These are phyloP conservation scores for Xestia ashworthii DNA, from an alignment of 2,888 invertebrate genomes.

Conservation along the genomic window DNA sequence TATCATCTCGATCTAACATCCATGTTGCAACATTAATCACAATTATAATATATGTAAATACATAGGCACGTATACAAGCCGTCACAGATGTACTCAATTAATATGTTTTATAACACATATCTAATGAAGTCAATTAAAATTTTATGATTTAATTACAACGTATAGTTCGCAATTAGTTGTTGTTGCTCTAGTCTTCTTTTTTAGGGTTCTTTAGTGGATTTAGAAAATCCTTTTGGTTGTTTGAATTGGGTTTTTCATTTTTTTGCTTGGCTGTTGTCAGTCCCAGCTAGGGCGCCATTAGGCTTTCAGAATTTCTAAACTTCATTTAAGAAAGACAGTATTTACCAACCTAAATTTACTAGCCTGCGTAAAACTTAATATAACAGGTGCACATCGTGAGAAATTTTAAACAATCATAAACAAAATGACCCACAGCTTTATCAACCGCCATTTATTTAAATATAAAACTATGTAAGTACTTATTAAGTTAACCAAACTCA, in stretches of 20 bases:
- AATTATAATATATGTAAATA: constrained; percentile 47
- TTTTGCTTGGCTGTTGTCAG: neutral
- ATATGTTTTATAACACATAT: constrained; percentile 59
- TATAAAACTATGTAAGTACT: neutral
- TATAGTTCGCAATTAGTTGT: constrained; percentile 56
- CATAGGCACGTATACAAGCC: constrained; percentile 34
- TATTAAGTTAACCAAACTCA: neutral
- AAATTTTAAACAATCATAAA: neutral
- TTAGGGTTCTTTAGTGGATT: constrained; percentile 12
- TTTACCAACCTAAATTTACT: neutral
- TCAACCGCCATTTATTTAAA: neutral
- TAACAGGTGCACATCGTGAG: neutral
- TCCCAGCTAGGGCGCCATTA: constrained; percentile 28
- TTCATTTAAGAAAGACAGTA: neutral
- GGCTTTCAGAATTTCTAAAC: too few species aligned
- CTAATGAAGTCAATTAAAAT: constrained; percentile 64
- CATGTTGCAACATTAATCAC: constrained; percentile 40
- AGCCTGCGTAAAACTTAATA: neutral
- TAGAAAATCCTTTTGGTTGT: neutral
- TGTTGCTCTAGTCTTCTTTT: constrained; percentile 25
- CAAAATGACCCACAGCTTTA: neutral
- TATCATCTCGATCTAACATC: constrained; percentile 39
- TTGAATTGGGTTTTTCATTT: neutral
- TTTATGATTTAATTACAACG: constrained; percentile 65
- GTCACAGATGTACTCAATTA: constrained; percentile 49